Evolutionary conservation across 2,113 vertebrate genomes (phyloP).

Genomic region (Etheostoma spectabile): DNA sequence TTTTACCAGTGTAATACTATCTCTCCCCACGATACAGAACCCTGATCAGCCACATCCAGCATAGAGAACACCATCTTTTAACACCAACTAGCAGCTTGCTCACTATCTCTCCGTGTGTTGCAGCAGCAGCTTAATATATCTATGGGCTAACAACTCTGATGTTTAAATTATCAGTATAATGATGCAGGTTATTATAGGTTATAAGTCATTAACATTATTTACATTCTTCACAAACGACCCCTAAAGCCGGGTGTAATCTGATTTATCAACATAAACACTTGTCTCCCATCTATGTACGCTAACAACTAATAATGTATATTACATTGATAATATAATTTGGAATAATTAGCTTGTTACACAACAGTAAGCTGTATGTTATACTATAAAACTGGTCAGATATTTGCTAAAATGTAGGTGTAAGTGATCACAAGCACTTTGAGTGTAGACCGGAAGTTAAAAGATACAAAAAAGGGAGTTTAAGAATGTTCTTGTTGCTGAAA

Average conservation of each 20-base stretch:
- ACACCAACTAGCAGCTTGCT: background rate
- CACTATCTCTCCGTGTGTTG: background rate
- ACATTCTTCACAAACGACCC: background rate
- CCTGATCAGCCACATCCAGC: background rate
- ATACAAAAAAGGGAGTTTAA: background rate
- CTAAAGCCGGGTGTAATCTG: background rate
- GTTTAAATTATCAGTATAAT: background rate
- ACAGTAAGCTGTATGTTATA: background rate
- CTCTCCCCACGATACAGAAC: background rate
- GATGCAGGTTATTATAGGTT: no score
- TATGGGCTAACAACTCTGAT: background rate
- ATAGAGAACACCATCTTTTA: background rate
- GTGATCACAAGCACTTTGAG: background rate
- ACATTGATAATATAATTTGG: background rate
- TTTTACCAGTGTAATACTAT: background rate
- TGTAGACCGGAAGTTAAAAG: background rate
- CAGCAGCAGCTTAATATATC: background rate
- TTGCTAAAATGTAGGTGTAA: background rate
- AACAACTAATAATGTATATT: background rate
- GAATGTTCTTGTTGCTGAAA: background rate
- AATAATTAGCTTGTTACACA: background rate
- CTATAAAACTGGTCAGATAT: background rate
- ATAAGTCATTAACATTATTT: background rate
- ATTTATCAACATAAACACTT: background rate
- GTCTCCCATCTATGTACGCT: background rate